phyloP scores from a whole-genome alignment of 2,113 vertebrate species.

The Etia nguti region DNA sequence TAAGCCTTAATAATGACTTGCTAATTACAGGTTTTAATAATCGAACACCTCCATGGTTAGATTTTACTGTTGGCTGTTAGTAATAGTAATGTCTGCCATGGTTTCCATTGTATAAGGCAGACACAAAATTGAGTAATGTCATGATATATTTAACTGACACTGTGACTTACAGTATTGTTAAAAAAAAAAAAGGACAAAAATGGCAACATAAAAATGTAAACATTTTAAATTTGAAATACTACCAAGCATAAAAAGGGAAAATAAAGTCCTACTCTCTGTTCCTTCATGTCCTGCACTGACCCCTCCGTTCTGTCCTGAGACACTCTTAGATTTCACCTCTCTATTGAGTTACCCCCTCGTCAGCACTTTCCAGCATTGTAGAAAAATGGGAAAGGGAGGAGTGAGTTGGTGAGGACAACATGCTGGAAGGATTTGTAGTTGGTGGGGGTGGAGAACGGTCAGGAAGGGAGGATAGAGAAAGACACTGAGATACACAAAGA shows the following conservation, averaged over 20 bases:
- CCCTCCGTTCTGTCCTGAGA: neutral
- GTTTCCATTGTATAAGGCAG: neutral
- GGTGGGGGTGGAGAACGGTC: neutral
- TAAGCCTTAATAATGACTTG: neutral
- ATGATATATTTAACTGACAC: neutral
- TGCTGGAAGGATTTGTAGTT: neutral
- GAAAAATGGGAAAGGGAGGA: neutral
- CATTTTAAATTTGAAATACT: neutral
- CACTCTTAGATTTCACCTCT: neutral
- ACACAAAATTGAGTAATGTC: neutral
- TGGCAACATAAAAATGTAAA: neutral
- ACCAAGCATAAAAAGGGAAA: neutral
- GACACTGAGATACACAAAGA: neutral
- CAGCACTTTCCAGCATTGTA: constrained; percentile 28
- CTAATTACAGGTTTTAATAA: neutral
- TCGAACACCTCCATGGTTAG: neutral
- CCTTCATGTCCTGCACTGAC: neutral
- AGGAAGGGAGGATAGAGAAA: neutral
- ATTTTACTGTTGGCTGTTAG: neutral
- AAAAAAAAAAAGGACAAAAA: neutral
- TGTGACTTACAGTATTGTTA: neutral
- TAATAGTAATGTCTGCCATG: neutral
- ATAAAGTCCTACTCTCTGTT: neutral
- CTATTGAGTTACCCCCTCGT: constrained; percentile 19
- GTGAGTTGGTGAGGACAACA: neutral